Percentiles rank a stretch among this genome's conserved stretches.
phyloP scores from a whole-genome alignment of 2,113 vertebrate species.

The Festucalex cinctus region DNA sequence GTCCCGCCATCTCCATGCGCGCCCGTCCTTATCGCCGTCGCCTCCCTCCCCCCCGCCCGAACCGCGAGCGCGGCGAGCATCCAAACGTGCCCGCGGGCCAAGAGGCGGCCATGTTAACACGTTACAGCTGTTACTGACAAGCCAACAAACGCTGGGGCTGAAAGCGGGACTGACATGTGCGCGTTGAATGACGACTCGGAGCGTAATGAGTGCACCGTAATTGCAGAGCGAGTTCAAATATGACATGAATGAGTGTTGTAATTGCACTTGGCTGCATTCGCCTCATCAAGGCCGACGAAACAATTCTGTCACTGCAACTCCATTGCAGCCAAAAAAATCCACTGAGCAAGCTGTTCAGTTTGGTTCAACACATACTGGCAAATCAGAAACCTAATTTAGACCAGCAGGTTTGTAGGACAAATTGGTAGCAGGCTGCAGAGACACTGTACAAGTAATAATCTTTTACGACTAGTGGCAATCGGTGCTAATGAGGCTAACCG shows the following conservation, averaged over 20 bases:
- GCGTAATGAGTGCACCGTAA: neutral
- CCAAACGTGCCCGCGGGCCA: slow-evolving; percentile 3
- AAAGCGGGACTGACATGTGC: neutral
- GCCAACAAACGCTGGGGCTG: neutral
- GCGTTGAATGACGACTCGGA: neutral
- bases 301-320: neutral
- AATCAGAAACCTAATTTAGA: neutral
- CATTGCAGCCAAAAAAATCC: neutral
- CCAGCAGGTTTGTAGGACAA: no score
- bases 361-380: neutral
- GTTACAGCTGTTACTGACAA: slow-evolving; percentile 1
- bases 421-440: no score
- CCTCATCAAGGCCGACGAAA: neutral
- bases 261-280: neutral
- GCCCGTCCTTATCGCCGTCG: slow-evolving; percentile 1
- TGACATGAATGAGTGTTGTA: neutral
- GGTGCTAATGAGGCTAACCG: no score
- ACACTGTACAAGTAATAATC: no score
- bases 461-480: no score
- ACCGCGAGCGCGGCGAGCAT: neutral
- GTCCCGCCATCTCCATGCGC: neutral
- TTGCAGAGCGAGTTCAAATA: neutral
- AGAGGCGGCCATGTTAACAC: slow-evolving; percentile 6
- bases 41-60: no score
- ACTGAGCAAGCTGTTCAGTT: neutral